These are phyloP conservation scores for Tanypteryx hageni DNA, from an alignment of 2,888 invertebrate species.

Conservation along the genomic window DNA sequence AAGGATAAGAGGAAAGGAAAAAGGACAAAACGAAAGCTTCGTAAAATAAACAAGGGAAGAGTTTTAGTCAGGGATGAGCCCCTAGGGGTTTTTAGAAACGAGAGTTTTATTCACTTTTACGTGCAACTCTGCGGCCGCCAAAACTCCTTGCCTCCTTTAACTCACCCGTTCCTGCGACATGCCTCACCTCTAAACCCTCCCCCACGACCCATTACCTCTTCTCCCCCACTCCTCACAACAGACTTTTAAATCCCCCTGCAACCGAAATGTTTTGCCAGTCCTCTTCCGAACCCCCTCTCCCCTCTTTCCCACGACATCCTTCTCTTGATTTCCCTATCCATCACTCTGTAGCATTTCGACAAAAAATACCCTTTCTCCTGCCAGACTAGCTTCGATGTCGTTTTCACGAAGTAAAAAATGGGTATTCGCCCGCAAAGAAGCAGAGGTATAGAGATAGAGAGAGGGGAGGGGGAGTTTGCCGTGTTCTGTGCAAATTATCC, in stretches of 20 bases:
- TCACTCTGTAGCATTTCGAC: background rate
- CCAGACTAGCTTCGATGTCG: background rate
- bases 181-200: conserved; percentile 1
- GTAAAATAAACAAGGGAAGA: background rate
- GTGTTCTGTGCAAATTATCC: conserved; percentile 5
- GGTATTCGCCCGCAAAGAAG: background rate
- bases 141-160: conserved; percentile 9
- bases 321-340: conserved; percentile 8
- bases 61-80: conserved; percentile 11
- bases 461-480: conserved; percentile 6
- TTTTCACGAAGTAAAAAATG: background rate
- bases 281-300: background rate
- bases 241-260: background rate
- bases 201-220: background rate
- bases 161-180: conserved; percentile 13
- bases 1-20: background rate
- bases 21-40: background rate
- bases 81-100: conserved; percentile 12
- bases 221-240: background rate
- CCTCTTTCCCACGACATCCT: background rate
- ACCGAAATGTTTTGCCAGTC: background rate
- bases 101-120: conserved; percentile 35
- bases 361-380: background rate
- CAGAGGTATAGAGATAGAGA: background rate
- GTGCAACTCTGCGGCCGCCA: background rate